Base-by-base conservation (phyloP, 2,888 invertebrate genomes). In the Tenthredo distinguenda region DNA sequence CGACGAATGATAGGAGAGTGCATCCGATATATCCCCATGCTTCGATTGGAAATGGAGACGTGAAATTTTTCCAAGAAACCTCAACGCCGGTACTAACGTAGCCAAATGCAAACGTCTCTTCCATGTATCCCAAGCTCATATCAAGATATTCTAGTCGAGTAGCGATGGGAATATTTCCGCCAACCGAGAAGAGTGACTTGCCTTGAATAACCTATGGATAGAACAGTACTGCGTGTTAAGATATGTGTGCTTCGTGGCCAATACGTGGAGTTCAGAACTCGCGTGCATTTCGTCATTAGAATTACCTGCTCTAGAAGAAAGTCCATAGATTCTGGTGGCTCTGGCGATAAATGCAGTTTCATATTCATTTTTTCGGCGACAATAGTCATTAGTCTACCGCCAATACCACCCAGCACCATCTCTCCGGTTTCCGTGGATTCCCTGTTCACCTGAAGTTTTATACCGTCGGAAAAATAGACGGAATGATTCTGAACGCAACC, bases 41-140 rank as follows among this genome's bases (percentile, higher is more conserved):
- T n/a, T n/a, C 15, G 34, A 9, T 12, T 0, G 68, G 15, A 1
- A 84, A 37, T 26, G 84, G 84, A 47, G 47, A 72, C 18, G 71
- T 12, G 4, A 84, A 50, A 37, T 84, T 84, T n/a, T 15, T 50
- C 84, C 72, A 84, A 26, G 74, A 84, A 40, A 84, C 58, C n/a
- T 58, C 74, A 21, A 15, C 12, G 26, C 55, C 55, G 15, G 10
- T 15, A 31, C 40, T 76, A 34, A 21, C 4, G 74, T 84, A 84
- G 5, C 37, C 55, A 21, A 74, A 58, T 26, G 10, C 84, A 37
- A 34, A 21, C 12, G 74, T 40, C 21, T 74, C 72, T 37, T 74
- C 21, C 74, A 74, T 74, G 40, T 40, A 76, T 21, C 34, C 37
- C 5, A 50, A n/a, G 6, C n/a, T 40, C 26, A 74, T 40, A 10